Evolutionary conservation across 2,888 invertebrate species (phyloP), one percentile per base, ranked within the genome.

Genomic region (Drosophila macrospina): DNA sequence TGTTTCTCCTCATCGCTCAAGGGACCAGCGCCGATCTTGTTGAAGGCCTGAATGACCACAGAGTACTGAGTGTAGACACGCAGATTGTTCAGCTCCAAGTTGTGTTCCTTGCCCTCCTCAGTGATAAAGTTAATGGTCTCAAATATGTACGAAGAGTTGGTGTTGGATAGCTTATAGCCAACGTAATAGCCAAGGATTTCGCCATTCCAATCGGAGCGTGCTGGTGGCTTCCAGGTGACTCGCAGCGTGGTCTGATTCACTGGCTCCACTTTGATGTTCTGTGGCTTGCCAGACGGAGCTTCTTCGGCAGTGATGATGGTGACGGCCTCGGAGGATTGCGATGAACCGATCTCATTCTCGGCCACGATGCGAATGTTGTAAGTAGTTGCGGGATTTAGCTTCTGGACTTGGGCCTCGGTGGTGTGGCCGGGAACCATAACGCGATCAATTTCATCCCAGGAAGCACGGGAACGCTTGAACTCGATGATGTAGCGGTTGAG

Each of bases 221-320:
- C 94, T 85, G 98, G 98, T 84, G 97, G 97, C 92, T 97, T 97
- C 98, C 98, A 98, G 78, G 95, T 96, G 11, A 98, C 97, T 78
- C 96, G 94, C 80, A 98, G 93, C 1, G 96, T 96, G 74, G 97
- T 97, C 90, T 98, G 97, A 91, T 97, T 97, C 52, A 95, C 94
- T 32, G 97, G 96, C 88, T 97, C 97, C 3, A 97, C 97, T 90
- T 96, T 95, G 36, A 97, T 95, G 78, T 95, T 95, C 72, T 96
- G 96, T 44, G 97, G 97, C 67, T 97, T 96, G 45, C 97, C 97
- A 65, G 96, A 96, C 1, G 96, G 96, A 5, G 95, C 95, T 94
- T 98, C 98, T 93, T 99, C 98, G 36, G 98, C 97, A 28, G 99
- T 99, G 72, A 98, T 98, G 74, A 98, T 98, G 2, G 97, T 97